Base-by-base conservation (phyloP, 2,113 vertebrate genomes). In the Thalassarche chlororhynchos region DNA sequence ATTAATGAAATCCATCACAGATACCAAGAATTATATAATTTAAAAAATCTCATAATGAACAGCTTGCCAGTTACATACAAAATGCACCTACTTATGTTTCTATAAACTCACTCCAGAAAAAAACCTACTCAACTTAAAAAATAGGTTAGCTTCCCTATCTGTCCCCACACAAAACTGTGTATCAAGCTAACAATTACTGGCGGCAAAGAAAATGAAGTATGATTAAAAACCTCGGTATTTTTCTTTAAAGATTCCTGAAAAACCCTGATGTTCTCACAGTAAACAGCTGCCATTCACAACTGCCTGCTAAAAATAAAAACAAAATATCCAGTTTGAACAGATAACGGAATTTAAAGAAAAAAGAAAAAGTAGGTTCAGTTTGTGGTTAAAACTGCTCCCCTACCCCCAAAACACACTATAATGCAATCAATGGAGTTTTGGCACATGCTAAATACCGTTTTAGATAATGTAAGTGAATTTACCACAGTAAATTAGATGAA, bases 381-480 rank as follows among this genome's bases (percentile, higher is more conserved):
- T 38, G 29, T 54, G 77, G 16, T 54, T 89, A 65, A 62, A 95
- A 70, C 54, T 80, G 80, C 19, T 36, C 17, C 49, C 36, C 18
- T 14, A 18, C 16, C 15, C 31, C n/a, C 23, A 61, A 80, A 79
- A 69, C 28, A 83, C 2, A 0, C 34, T 61, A 14, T 21, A 64
- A 89, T 36, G 38, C 40, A 69, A 79, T 76, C 52, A 2, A 8
- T 24, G 40, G 32, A 65, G 32, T 61, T 94, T 82, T 95, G 91
- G 95, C 90, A 95, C 55, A 19, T 5, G 11, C 24, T 95, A 87
- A 97, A 95, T 87, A 79, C 66, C 42, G 87, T 93, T 86, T 78
- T 54, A 55, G 86, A 69, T 66, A 70, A 89, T 18, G 47, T 12
- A 70, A 90, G 52, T 32, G 57, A 95, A 68, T 13, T 52, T 52